Percentiles rank a stretch among this genome's conserved stretches.
Evolutionary conservation across 1,140 invertebrate genomes (phyloP).

Genomic region (Drosophila melanica): DNA sequence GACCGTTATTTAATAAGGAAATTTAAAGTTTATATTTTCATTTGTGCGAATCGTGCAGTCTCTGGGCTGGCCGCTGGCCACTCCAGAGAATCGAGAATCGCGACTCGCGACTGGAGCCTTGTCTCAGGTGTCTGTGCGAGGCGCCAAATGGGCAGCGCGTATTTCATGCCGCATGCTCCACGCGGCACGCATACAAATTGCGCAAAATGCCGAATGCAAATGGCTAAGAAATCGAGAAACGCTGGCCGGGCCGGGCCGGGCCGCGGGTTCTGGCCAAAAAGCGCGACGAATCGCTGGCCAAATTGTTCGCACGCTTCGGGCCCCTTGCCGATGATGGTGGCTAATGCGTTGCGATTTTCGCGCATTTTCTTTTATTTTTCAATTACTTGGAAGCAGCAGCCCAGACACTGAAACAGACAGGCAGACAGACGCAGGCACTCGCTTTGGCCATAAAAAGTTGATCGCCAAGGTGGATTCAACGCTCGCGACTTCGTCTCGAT

Average conservation of each 20-base stretch:
- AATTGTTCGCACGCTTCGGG: conserved; percentile 78
- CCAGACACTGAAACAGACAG: conserved; percentile 1
- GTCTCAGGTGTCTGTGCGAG: conserved; percentile 56
- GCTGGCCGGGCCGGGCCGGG: conserved; percentile 3
- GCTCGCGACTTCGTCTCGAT: conserved; percentile 30
- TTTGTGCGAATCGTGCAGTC: conserved; percentile 47
- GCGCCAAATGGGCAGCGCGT: conserved; percentile 71
- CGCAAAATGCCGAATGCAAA: conserved; percentile 59
- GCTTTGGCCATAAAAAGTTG: conserved; percentile 53
- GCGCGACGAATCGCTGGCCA: conserved; percentile 58
- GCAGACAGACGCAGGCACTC: not conserved
- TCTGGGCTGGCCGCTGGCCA: conserved; percentile 26
- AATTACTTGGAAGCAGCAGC: conserved; percentile 55
- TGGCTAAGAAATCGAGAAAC: conserved; percentile 19
- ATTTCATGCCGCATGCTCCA: conserved; percentile 48
- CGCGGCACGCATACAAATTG: conserved; percentile 63
- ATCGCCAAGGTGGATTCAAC: conserved; percentile 38
- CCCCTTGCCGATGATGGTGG: conserved; percentile 39
- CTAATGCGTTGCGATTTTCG: conserved; percentile 70
- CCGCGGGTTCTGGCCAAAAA: conserved; percentile 44
- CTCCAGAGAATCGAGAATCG: not conserved
- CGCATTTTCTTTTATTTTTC: conserved; percentile 80
- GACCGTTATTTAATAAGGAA: conserved; percentile 81
- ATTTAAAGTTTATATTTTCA: conserved; percentile 60
- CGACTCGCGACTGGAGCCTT: not conserved